Conservation (phyloP, 2,797 vertebrate species). For the Mormyrus hasselquistii region DNA sequence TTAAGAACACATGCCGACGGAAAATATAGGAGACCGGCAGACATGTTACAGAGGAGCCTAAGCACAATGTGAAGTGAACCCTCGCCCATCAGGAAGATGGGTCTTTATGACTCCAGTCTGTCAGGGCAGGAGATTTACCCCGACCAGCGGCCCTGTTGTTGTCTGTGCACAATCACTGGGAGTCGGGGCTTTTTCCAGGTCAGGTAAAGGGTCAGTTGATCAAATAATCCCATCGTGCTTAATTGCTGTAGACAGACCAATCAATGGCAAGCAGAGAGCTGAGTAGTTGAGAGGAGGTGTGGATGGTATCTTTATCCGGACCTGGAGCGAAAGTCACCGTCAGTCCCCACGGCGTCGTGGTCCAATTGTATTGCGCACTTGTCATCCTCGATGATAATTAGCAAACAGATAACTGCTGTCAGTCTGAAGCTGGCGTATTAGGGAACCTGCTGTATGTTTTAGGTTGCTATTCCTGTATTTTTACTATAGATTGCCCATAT, state of each 20-base stretch:
- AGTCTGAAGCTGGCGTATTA: not conserved
- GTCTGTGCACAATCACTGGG: not conserved
- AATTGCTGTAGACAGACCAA: constrained; percentile 11
- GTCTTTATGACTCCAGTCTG: not conserved
- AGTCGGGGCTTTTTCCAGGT: not conserved
- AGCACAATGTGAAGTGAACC: not conserved
- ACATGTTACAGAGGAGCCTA: not conserved
- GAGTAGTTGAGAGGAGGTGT: not conserved
- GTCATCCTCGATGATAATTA: constrained; percentile 11
- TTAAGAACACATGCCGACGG: not conserved
- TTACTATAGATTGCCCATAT: not conserved
- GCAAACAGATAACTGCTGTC: constrained; percentile 7
- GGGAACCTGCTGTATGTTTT: not conserved
- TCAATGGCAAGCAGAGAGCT: not conserved
- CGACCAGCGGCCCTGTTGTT: not conserved
- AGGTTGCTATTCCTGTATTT: not conserved
- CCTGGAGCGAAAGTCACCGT: not conserved
- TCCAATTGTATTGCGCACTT: not conserved
- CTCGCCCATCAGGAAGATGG: not conserved
- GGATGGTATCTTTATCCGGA: not conserved
- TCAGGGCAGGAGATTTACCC: not conserved
- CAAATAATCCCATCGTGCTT: constrained; percentile 8
- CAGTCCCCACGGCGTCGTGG: not conserved
- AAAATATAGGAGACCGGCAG: not conserved
- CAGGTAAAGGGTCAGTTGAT: not conserved